Conservation (phyloP, 2,797 vertebrate species). For the Neostethus bicornis region DNA sequence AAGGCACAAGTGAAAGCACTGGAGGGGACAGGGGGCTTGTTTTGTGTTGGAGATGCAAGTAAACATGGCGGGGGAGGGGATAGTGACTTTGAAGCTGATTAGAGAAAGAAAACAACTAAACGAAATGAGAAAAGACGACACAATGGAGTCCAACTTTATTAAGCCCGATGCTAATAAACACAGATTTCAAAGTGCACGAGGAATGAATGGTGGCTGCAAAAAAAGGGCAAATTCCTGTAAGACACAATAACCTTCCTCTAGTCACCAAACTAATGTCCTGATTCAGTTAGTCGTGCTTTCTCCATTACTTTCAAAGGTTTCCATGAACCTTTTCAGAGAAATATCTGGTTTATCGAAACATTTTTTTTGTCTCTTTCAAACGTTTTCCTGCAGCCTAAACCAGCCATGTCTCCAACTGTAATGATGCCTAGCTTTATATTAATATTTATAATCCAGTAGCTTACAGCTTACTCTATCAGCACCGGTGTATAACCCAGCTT, state of each 20-base stretch:
- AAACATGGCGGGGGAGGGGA: neutral
- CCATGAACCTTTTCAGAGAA: neutral
- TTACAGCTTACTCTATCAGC: too few species aligned
- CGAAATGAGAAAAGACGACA: neutral
- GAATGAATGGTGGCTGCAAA: neutral
- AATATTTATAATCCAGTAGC: too few species aligned
- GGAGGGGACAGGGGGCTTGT: neutral
- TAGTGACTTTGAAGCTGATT: neutral
- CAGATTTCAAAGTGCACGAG: neutral
- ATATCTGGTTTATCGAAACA: neutral
- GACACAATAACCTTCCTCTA: neutral
- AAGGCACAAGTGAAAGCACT: neutral
- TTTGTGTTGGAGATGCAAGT: conserved; percentile 10
- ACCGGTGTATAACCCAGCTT: too few species aligned
- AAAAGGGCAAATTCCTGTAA: neutral
- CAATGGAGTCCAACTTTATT: neutral
- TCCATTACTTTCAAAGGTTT: neutral
- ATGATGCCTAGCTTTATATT: too few species aligned
- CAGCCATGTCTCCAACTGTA: too few species aligned
- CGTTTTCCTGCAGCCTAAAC: neutral
- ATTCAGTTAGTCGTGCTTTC: neutral
- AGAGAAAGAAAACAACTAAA: neutral
- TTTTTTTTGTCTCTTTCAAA: too few species aligned
- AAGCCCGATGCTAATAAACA: neutral
- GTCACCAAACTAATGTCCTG: neutral